Conservation (phyloP, 2,113 vertebrate species). For the Shinisaurus crocodilurus region DNA sequence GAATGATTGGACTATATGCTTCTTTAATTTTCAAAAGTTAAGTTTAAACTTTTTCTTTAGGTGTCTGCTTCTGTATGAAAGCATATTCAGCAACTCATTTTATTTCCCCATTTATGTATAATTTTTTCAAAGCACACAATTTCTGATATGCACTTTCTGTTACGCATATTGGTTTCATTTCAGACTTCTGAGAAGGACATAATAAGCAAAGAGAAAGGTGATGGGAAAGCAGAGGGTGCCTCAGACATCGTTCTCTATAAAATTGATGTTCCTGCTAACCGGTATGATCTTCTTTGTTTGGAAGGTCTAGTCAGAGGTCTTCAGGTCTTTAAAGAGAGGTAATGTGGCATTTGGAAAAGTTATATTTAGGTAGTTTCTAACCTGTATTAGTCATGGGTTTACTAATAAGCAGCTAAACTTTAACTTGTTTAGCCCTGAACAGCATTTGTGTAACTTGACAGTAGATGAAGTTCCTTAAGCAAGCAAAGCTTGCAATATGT, state of each 20-base stretch:
- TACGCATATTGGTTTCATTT: slow-evolving; percentile 46
- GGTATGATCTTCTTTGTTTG: slow-evolving; percentile 95
- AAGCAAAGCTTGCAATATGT: background rate
- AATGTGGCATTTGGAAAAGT: slow-evolving; percentile 19
- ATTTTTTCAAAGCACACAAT: background rate
- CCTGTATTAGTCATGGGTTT: background rate
- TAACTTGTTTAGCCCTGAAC: background rate
- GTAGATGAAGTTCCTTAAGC: background rate
- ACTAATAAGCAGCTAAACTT: slow-evolving; percentile 7
- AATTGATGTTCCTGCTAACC: slow-evolving; percentile 97
- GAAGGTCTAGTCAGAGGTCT: slow-evolving; percentile 94
- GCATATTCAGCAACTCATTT: background rate
- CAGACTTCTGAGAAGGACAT: slow-evolving; percentile 97
- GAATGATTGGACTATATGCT: background rate
- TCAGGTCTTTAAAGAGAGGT: slow-evolving; percentile 97
- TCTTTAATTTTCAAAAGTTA: background rate
- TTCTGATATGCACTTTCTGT: background rate
- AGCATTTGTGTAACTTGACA: background rate
- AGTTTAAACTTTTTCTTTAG: background rate
- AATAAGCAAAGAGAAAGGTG: slow-evolving; percentile 92
- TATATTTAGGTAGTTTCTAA: background rate
- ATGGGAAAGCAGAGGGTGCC: slow-evolving; percentile 87
- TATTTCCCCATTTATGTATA: background rate
- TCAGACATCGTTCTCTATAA: slow-evolving; percentile 94
- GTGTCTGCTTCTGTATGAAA: background rate